Base-by-base conservation (phyloP, 35 echinoderm and acorn worm genomes). In the Chiridota heheva region DNA sequence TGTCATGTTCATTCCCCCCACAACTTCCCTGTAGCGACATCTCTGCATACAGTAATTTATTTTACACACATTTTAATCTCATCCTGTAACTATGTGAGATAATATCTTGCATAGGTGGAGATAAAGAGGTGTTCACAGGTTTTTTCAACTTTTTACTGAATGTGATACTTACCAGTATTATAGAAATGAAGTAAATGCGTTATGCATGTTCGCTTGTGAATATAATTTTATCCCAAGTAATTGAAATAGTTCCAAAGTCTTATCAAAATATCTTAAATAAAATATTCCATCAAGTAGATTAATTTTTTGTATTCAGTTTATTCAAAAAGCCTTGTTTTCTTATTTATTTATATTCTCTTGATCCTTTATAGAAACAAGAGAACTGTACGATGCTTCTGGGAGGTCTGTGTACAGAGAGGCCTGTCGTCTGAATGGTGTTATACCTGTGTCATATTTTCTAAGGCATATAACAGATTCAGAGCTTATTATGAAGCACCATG, bases 401-500 rank as follows among this genome's bases (percentile, higher is more conserved):
- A 69, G 89, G 42, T 88, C 84, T 42, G 92, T 89, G 20, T 98
- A 98, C 85, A 98, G 82, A 49, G 95, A 98, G 60, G 95, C 95
- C 7, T 98, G 95, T 81, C 89, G 89, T 10, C 71, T 83, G 42
- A 98, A 98, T 56, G 89, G 95, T 15, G 95, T 98, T 64, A 91
- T 98, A 13, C 87, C 95, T 0, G 95, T 98, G 4, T 98, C 95
- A n/a, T 98, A 98, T 67, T 91, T 98, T 63, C 62, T 91, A 18
- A 44, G 95, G 31, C 90, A 98, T 62, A 98, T 98, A 42, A 77
- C 76, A 66, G 95, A 98, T 29, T 69, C 95, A 2, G 94, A 98
- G 64, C 81, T 98, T 5, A 82, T 81, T 7, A 98, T 98, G 95
- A 98, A 88, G 67, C 95, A 98, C 43, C 95, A 98, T 88, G 95